Base-by-base conservation (phyloP, 1,140 invertebrate genomes). In the Drosophila ohnishii region DNA sequence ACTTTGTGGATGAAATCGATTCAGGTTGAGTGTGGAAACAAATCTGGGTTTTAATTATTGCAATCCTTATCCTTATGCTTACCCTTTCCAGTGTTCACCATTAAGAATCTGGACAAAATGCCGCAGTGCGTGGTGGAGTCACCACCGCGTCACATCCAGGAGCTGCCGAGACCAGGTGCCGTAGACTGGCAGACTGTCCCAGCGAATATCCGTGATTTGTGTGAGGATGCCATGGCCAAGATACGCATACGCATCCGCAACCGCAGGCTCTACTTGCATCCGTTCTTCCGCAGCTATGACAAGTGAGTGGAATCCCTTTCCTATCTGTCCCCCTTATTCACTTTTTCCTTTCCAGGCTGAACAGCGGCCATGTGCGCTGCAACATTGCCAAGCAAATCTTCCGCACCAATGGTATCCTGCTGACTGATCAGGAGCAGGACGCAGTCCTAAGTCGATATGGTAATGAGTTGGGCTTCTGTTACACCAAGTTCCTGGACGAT, bases 1-100 rank as follows among this genome's bases (percentile, higher is more conserved):
- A 93, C n/a, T 96, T 96, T 80, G 94, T 94, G 70, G 94, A 95
- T 75, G 95, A 96, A 79, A 94, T 95, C 44, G 94, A 96, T 82
- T 92, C 93, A 75, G 94, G 94, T 94, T 35, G 2, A 25, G 14
- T 10, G 45, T 5, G 5, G 34, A 7, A 0, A 16, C 28, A 2
- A 28, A 39, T 14, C 4, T 8, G 4, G 1, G 1, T 10, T 9
- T n/a, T 0, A 14, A 19, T 5, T 11, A 0, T 5, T 10, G 2
- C 10, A 34, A 5, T 10, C 35, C 2, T 1, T n/a, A 51, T 10
- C 4, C n/a, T 10, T 7, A 9, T 40, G 9, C 2, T n/a, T 28
- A 28, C 7, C 87, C 0, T 2, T 16, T 14, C 2, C 22, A 94
- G 95, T 95, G 5, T 95, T 95, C 67, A 95, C 94, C 0, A 92